Evolutionary conservation across 1,140 invertebrate genomes (phyloP), one percentile per base, ranked within the genome.

Genomic region (Wiebesia pumilae): DNA sequence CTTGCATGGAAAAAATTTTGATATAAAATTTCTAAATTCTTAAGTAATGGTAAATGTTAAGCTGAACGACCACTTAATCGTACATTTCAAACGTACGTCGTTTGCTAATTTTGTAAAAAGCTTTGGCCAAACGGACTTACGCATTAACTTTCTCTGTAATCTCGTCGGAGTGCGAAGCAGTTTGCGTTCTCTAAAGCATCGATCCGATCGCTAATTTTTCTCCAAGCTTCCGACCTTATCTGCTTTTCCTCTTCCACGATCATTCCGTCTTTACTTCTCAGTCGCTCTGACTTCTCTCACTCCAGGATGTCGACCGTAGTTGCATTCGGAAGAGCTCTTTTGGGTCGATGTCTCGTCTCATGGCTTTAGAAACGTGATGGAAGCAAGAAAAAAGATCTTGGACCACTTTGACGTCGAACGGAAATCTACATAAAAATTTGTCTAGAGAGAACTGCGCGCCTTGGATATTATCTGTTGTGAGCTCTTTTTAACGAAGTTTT

Each of bases 401-500:
- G 85, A 65, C 67, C 38, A 62, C 80, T 86, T 82, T 81, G 85
- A 82, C 69, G 69, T 85, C 35, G 54, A 21, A 6, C 24, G 85
- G 54, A 43, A 81, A 86, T 86, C 85, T 86, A 35, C 85, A 86
- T 86, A 82, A 86, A 86, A 86, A 86, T 86, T 86, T 82, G 79
- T 58, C 85, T 51, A 40, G n/a, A 67, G 69, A 69, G 33, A 54
- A 43, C 43, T 30, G 81, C 85, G 54, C 85, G 58, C 58, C 69
- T 71, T 81, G 80, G 82, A 83, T 86, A 82, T 86, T 82, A 86
- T 82, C 71, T 67, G 65, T 38, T 40, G n/a, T 73, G 38, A 86
- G 78, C 80, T 86, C 54, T 30, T n/a, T n/a, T n/a, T 30, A 33
- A 71, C 71, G 73, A 86, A 86, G 69, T 86, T 86, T 86, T 38